phyloP scores from a whole-genome alignment of 2,888 invertebrate species.

The Apoda limacodes region DNA sequence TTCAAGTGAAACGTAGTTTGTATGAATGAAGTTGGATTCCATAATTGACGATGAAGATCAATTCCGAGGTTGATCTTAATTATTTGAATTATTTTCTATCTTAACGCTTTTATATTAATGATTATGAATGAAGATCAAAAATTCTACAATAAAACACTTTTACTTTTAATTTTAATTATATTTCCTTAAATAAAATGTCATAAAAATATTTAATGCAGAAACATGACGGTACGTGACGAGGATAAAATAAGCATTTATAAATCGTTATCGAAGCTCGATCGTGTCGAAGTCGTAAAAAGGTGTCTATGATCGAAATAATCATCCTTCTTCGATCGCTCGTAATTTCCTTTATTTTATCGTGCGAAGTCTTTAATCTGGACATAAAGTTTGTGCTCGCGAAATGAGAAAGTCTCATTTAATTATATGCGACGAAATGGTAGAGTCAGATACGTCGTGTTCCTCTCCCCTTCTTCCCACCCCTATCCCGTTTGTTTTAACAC shows the following conservation, averaged over 20 bases:
- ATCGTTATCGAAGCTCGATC: conserved; percentile 25
- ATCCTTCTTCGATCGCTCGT: conserved; percentile 39
- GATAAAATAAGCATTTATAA: conserved; percentile 27
- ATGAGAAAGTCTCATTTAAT: conserved; percentile 55
- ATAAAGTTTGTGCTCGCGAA: conserved; percentile 53
- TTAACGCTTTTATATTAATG: no score
- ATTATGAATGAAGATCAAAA: no score
- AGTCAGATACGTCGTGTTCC: conserved; percentile 16
- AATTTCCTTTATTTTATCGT: conserved; percentile 49
- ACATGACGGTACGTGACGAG: conserved; percentile 26
- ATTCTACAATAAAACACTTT: no score
- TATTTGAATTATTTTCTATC: no score
- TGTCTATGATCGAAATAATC: conserved; percentile 44
- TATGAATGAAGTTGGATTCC: no score
- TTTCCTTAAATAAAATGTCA: no score
- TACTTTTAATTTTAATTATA: no score
- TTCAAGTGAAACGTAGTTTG: no score
- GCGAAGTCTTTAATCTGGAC: conserved; percentile 43
- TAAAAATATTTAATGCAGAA: no score
- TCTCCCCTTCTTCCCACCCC: conserved; percentile 21
- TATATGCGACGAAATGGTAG: conserved; percentile 36
- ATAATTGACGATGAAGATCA: no score
- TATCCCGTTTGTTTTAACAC: conserved; percentile 42
- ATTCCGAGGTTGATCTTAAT: no score
- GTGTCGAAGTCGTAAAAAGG: conserved; percentile 34